Evolutionary conservation across 2,113 vertebrate genomes (phyloP).

Genomic region (Xiphophorus maculatus): DNA sequence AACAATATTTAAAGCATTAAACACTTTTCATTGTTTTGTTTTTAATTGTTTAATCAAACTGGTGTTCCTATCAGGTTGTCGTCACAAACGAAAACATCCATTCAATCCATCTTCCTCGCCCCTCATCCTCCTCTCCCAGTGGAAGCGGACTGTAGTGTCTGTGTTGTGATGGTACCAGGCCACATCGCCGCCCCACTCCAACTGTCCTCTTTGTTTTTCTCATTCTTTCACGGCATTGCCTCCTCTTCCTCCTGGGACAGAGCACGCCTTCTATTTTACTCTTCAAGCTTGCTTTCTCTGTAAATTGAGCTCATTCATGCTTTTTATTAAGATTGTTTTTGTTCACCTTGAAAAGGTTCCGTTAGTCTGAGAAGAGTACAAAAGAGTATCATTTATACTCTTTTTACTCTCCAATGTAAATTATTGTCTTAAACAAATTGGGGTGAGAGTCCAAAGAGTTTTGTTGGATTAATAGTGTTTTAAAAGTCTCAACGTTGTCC

Average conservation of each 20-base stretch:
- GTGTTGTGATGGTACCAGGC: conserved; percentile 73
- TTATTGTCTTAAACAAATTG: background rate
- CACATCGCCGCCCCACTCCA: conserved; percentile 41
- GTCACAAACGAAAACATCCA: background rate
- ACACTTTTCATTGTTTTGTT: too few relatives aligned
- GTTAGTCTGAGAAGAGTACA: background rate
- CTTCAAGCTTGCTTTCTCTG: conserved; percentile 2
- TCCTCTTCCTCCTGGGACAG: conserved; percentile 20
- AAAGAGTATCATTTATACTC: too few relatives aligned
- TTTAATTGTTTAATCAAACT: too few relatives aligned
- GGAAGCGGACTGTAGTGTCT: conserved; percentile 38
- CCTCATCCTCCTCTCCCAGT: conserved; percentile 4
- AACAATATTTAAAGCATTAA: background rate
- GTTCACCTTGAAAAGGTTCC: background rate
- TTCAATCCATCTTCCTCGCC: conserved; percentile 5
- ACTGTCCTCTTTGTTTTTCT: conserved; percentile 60
- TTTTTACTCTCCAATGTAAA: background rate
- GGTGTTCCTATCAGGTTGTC: too few relatives aligned
- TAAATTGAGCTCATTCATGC: background rate
- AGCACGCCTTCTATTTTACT: conserved; percentile 21
- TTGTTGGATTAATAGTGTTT: background rate
- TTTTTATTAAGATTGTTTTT: background rate
- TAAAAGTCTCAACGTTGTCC: background rate
- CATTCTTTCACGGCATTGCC: conserved; percentile 20
- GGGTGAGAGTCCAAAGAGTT: background rate